These are phyloP conservation scores for Odocoileus hemionus DNA, from an alignment of 2,113 vertebrate genomes.

Conservation along the genomic window DNA sequence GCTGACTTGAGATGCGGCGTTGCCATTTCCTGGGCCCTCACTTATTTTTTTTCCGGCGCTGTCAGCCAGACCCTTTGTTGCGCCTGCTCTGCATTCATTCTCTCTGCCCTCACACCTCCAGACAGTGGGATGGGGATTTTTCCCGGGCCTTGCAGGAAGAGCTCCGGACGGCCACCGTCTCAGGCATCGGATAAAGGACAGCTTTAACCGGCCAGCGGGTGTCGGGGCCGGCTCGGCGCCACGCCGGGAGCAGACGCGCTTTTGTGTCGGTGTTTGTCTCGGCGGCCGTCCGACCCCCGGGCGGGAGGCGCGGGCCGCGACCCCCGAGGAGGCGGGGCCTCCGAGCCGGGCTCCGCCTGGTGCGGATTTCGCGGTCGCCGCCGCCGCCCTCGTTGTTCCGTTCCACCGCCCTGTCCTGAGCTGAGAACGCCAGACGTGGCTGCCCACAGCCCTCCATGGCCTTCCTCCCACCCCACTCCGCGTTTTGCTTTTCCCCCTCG, in stretches of 20 bases:
- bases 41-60: not conserved
- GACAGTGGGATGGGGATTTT: not conserved
- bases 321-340: slow-evolving; percentile 79
- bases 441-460: not conserved
- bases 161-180: not conserved
- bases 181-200: not conserved
- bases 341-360: slow-evolving; percentile 65
- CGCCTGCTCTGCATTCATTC: not conserved
- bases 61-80: slow-evolving; percentile 64
- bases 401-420: not conserved
- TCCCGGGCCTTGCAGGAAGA: not conserved
- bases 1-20: slow-evolving; percentile 37
- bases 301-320: slow-evolving; percentile 11
- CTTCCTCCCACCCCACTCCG: not conserved
- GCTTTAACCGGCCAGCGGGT: not conserved
- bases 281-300: not conserved
- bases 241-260: not conserved
- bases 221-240: not conserved
- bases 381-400: slow-evolving; percentile 67
- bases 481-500: accelerated
- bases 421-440: not conserved
- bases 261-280: slow-evolving; percentile 37
- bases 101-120: slow-evolving; percentile 43
- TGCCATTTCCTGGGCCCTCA: slow-evolving; percentile 46
- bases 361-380: slow-evolving; percentile 43